Conservation (phyloP, 2,113 vertebrate species). For the Ammospiza caudacuta region DNA sequence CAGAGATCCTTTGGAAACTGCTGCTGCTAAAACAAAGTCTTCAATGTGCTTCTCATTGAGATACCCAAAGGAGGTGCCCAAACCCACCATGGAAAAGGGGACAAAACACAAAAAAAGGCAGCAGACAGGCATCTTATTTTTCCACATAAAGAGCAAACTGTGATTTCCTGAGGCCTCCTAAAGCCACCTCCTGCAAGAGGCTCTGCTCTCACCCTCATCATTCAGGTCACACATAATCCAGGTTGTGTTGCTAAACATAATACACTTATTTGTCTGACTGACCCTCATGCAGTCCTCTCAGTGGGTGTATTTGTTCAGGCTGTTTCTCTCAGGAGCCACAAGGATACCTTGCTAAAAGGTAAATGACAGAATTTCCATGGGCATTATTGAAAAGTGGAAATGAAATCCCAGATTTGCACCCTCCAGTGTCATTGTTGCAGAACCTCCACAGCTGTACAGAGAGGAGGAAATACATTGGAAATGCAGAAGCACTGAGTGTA, state of each 20-base stretch:
- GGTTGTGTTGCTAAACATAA: not conserved
- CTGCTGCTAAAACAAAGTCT: not conserved
- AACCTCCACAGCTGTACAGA: not conserved
- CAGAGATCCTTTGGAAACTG: not conserved
- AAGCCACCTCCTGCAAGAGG: not conserved
- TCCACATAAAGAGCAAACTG: not conserved
- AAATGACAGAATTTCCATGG: not conserved
- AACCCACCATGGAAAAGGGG: not conserved
- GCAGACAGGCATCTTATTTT: not conserved
- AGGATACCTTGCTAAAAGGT: not conserved
- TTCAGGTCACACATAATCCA: not conserved
- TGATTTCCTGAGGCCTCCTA: not conserved
- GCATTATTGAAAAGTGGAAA: not conserved
- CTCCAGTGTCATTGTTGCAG: not conserved
- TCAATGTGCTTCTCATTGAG: not conserved
- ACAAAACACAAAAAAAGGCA: not conserved
- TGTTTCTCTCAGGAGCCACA: not conserved
- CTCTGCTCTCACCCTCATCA: not conserved
- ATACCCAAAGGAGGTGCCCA: not conserved
- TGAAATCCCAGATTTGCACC: not conserved
- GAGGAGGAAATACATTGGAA: not conserved
- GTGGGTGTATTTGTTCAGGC: not conserved
- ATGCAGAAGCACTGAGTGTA: not conserved
- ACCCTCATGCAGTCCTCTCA: not conserved
- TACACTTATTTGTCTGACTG: not conserved